phyloP scores from a whole-genome alignment of 2,797 vertebrate genomes.

The Darevskia mixta region DNA sequence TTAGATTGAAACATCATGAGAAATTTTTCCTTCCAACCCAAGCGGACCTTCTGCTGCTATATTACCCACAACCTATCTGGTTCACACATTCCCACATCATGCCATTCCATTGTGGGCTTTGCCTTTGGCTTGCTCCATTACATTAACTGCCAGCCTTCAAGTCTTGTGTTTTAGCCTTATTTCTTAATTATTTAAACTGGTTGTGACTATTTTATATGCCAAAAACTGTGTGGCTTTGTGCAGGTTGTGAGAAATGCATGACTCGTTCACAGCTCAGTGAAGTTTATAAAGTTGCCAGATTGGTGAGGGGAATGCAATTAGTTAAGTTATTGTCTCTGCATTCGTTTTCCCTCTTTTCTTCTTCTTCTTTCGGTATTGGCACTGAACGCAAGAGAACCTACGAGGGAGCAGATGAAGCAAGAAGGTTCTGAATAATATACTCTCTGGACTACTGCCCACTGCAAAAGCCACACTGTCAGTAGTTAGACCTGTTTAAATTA shows the following conservation, averaged over 20 bases:
- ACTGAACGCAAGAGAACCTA: neutral
- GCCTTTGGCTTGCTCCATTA: neutral
- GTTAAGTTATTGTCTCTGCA: neutral
- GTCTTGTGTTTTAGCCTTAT: neutral
- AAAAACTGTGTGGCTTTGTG: neutral
- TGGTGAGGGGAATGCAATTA: neutral
- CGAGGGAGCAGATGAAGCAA: neutral
- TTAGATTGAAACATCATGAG: neutral
- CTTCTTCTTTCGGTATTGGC: neutral
- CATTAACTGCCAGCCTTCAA: no score
- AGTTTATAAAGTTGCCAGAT: neutral
- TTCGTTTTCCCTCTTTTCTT: neutral
- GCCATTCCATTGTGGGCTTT: neutral
- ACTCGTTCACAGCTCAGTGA: neutral
- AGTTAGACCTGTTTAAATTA: neutral
- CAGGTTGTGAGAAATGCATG: neutral
- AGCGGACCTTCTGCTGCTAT: neutral
- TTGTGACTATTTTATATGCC: neutral
- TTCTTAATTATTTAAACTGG: neutral
- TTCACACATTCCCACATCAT: rapidly evolving
- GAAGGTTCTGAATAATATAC: neutral
- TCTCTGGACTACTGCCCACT: neutral
- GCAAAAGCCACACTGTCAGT: neutral
- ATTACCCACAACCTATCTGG: rapidly evolving
- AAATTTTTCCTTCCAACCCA: neutral